phyloP scores from a whole-genome alignment of 2,888 invertebrate species.

The Barypeithes pellucidus region DNA sequence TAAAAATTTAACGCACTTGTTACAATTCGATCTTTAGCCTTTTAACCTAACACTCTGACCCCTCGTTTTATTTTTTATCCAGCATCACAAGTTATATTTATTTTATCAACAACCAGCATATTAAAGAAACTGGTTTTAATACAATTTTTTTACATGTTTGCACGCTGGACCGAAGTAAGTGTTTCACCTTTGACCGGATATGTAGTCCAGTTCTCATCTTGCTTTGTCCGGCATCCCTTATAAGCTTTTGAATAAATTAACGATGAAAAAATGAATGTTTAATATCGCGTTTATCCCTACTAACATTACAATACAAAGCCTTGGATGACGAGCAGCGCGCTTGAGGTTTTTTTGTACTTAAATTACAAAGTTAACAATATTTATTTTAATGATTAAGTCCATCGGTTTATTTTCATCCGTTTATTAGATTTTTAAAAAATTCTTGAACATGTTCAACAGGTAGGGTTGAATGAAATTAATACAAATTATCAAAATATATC shows the following conservation, averaged over 20 bases:
- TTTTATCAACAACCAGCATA: too few species aligned
- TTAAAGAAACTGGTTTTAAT: neutral
- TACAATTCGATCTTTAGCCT: neutral
- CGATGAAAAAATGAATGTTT: neutral
- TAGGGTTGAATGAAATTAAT: too few species aligned
- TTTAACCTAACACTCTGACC: neutral
- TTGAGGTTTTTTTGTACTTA: too few species aligned
- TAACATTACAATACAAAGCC: too few species aligned
- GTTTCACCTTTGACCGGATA: constrained; percentile 5
- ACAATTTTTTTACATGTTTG: neutral
- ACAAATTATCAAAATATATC: neutral
- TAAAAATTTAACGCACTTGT: too few species aligned
- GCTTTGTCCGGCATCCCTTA: constrained; percentile 13
- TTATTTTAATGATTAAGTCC: too few species aligned
- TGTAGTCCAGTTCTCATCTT: constrained; percentile 20
- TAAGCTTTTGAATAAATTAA: neutral
- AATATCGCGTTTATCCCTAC: too few species aligned
- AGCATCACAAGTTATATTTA: neutral
- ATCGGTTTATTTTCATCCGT: too few species aligned
- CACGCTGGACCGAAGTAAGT: neutral
- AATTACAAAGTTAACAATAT: too few species aligned
- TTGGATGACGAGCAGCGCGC: too few species aligned
- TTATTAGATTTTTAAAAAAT: too few species aligned
- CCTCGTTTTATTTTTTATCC: neutral
- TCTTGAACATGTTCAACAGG: too few species aligned